These are phyloP conservation scores for Melanotaenia duboulayi DNA, from an alignment of 2,113 vertebrate species.

Conservation along the genomic window DNA sequence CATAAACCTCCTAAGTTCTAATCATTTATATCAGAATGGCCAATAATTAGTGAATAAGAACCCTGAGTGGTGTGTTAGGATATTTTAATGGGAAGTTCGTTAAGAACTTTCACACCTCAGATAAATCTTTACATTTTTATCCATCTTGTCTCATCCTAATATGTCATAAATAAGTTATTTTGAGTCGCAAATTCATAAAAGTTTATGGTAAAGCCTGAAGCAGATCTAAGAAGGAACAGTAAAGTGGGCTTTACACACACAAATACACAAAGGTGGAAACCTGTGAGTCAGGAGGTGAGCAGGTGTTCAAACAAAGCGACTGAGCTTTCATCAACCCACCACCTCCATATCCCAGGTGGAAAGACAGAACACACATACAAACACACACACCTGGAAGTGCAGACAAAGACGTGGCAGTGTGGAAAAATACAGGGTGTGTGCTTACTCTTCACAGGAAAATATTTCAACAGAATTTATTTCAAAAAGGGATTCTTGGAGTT, in stretches of 20 bases:
- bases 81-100: too few species aligned
- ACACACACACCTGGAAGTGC: constrained; percentile 23
- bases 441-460: background rate
- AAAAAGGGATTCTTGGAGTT: background rate
- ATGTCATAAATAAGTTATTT: background rate
- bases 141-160: too few species aligned
- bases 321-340: constrained; percentile 70
- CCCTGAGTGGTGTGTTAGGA: too few species aligned
- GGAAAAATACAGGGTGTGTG: constrained; percentile 44
- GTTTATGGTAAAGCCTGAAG: background rate
- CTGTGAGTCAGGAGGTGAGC: constrained; percentile 69
- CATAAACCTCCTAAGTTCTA: too few species aligned
- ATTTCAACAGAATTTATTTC: background rate
- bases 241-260: constrained; percentile 3
- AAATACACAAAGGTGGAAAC: constrained; percentile 38
- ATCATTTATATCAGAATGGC: too few species aligned
- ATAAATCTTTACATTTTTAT: too few species aligned
- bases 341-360: constrained; percentile 68
- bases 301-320: constrained; percentile 85
- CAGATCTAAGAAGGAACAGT: background rate
- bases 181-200: constrained; percentile 1
- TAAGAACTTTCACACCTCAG: too few species aligned
- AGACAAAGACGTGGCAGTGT: constrained; percentile 30
- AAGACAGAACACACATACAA: constrained; percentile 30
- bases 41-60: too few species aligned